Percentiles rank a stretch among this genome's conserved stretches.
Conservation (phyloP, 2,113 vertebrate genomes). For the Passer domesticus region DNA sequence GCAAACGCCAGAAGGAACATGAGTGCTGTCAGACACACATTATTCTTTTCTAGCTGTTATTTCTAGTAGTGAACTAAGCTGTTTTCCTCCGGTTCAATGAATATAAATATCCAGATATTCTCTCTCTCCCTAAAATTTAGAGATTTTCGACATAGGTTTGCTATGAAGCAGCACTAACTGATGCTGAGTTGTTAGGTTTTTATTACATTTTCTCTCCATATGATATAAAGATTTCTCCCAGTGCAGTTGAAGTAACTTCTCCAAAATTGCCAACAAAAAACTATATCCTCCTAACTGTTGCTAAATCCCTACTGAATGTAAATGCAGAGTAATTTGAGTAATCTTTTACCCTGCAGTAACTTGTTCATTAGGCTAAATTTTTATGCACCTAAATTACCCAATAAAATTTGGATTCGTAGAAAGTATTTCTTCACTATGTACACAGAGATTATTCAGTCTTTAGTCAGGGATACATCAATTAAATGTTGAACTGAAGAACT, state of each 20-base stretch:
- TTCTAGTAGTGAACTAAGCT: slow-evolving; percentile 19
- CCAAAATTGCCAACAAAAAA: background rate
- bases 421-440: background rate
- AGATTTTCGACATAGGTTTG: background rate
- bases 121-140: background rate
- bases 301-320: background rate
- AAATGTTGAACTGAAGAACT: background rate
- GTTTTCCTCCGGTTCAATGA: slow-evolving; percentile 20
- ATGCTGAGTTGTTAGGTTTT: background rate
- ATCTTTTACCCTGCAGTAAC: slow-evolving; percentile 12
- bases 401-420: background rate
- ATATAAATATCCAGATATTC: slow-evolving; percentile 5
- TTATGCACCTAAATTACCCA: background rate
- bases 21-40: background rate
- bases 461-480: slow-evolving; percentile 21
- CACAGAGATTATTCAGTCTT: background rate
- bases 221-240: background rate
- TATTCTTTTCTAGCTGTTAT: slow-evolving; percentile 27
- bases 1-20: background rate
- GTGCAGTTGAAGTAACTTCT: background rate
- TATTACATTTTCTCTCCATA: background rate
- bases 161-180: background rate
- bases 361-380: background rate
- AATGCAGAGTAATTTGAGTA: background rate
- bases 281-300: background rate